Percentiles rank a stretch among this genome's conserved stretches.
phyloP scores from a whole-genome alignment of 2,113 vertebrate species.

The Oncorhynchus mykiss region DNA sequence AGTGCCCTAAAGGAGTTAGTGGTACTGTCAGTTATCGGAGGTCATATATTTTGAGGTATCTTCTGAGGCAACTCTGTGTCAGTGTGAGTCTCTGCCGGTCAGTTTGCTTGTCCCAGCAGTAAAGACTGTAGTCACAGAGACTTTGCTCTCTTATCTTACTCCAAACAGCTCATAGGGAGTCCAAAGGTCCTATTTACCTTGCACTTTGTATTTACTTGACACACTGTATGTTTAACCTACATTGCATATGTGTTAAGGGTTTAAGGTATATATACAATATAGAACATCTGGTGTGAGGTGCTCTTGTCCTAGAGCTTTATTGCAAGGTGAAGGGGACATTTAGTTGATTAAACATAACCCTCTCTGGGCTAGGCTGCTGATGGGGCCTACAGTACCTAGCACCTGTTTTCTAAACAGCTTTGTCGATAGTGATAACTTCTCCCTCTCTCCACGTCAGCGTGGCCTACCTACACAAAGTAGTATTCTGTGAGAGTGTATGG shows the following conservation, averaged over 20 bases:
- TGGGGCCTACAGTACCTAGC: constrained; percentile 6
- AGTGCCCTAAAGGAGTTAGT: neutral
- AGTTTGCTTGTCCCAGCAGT: constrained; percentile 34
- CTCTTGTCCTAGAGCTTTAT: constrained; percentile 1
- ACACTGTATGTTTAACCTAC: constrained; percentile 49
- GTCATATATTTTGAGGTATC: too few species aligned
- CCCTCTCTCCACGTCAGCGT: constrained; percentile 8
- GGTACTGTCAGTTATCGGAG: neutral
- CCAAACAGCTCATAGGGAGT: constrained; percentile 53
- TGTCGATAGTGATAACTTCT: constrained; percentile 7
- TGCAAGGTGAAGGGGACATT: neutral
- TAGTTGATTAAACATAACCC: neutral
- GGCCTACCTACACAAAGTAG: constrained; percentile 20
- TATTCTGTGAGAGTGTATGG: constrained; percentile 17
- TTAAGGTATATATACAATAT: neutral
- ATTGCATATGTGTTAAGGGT: neutral
- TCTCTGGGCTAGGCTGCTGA: neutral
- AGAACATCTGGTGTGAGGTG: neutral
- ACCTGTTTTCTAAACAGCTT: constrained; percentile 28
- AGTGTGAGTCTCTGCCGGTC: constrained; percentile 17
- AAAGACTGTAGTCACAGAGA: constrained; percentile 36
- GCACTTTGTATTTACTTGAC: constrained; percentile 48
- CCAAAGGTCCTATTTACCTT: constrained; percentile 67
- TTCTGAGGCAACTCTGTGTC: constrained; percentile 16
- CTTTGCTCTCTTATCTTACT: constrained; percentile 65